A percentile compares a stretch with the other conserved stretches of the same genome.
These are phyloP conservation scores for Bombus superbus DNA, from an alignment of 1,140 invertebrate species.

Conservation along the genomic window DNA sequence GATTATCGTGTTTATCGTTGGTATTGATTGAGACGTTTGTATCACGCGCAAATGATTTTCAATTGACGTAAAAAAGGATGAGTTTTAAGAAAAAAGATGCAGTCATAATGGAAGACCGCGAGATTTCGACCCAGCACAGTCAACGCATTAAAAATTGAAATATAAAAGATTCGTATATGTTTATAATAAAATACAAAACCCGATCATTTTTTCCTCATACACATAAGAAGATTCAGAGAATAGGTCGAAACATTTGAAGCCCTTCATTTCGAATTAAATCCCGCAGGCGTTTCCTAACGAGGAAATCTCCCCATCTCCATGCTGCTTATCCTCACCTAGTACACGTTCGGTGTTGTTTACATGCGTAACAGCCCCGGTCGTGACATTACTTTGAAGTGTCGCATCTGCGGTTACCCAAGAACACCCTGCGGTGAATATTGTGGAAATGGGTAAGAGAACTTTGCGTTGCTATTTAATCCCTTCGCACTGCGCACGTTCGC, in stretches of 20 bases:
- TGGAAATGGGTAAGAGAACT: conserved; percentile 58
- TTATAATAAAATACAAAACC: too few species aligned
- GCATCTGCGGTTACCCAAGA: conserved; percentile 69
- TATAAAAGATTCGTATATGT: too few species aligned
- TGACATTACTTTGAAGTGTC: conserved; percentile 63
- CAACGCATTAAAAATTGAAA: too few species aligned
- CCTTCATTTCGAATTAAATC: conserved; percentile 30
- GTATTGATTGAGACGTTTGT: too few species aligned
- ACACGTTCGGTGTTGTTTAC: conserved; percentile 49
- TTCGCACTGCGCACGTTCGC: conserved; percentile 59
- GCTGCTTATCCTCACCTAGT: conserved; percentile 43
- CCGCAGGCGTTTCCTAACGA: neutral
- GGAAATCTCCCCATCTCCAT: neutral
- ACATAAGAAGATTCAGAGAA: neutral
- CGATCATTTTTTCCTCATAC: too few species aligned
- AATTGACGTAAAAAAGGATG: too few species aligned
- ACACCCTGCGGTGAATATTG: conserved; percentile 63
- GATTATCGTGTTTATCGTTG: too few species aligned
- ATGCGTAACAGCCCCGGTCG: conserved; percentile 48
- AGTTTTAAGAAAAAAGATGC: too few species aligned
- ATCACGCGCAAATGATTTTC: too few species aligned
- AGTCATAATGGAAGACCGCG: too few species aligned
- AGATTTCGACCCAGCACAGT: too few species aligned
- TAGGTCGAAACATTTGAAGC: conserved; percentile 16
- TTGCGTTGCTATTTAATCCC: conserved; percentile 63